Evolutionary conservation across 2,888 invertebrate genomes (phyloP).

Genomic region (Flexamia atlantica): DNA sequence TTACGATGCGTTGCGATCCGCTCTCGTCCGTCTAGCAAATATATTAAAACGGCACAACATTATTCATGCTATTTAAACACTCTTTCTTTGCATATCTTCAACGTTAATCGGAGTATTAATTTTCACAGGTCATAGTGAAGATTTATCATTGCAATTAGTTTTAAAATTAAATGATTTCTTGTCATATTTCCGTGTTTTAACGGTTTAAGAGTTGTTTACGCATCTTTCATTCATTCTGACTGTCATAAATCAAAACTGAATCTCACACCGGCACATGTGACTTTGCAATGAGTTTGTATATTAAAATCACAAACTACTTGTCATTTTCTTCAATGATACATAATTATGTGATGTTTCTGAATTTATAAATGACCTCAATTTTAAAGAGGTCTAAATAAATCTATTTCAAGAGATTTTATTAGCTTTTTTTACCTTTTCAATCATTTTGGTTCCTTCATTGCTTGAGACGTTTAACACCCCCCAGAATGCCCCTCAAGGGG

Average conservation of each 20-base stretch:
- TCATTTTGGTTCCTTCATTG: no score
- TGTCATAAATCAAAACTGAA: not conserved
- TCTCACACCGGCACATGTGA: no score
- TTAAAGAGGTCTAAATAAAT: no score
- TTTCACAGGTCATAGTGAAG: not conserved
- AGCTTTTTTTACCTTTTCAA: no score
- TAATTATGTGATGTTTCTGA: no score
- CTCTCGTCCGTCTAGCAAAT: not conserved
- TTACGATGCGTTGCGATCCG: slow-evolving; percentile 35
- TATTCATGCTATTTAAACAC: slow-evolving; percentile 31
- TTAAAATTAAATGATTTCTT: not conserved
- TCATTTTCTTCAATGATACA: no score
- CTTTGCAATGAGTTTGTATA: no score
- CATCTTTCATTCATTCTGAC: not conserved
- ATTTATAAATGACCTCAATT: no score
- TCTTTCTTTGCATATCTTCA: not conserved
- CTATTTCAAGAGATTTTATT: no score
- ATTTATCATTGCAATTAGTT: not conserved
- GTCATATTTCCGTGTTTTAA: not conserved
- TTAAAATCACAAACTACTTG: no score
- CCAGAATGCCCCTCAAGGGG: not conserved
- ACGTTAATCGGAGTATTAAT: slow-evolving; percentile 3
- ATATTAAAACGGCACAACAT: slow-evolving; percentile 37
- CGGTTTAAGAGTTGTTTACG: not conserved
- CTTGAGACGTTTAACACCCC: not conserved